Base-by-base conservation (phyloP, 53 echinoderm and acorn worm species). In the Apostichopus leukothele region DNA sequence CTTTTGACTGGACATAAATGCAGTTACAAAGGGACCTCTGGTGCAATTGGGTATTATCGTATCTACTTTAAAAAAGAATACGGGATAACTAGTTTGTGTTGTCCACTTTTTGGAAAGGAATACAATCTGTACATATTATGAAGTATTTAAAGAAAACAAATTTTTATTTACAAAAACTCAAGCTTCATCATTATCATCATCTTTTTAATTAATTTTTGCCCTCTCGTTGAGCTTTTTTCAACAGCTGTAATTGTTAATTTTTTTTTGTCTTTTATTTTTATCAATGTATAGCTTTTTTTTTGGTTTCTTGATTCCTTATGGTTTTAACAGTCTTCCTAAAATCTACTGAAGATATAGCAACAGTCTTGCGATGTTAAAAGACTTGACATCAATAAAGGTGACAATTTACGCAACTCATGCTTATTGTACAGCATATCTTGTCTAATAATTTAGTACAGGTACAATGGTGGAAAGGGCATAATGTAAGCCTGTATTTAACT, bases 11-110 rank as follows among this genome's bases (percentile, higher is more conserved):
- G 54, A 59, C 59, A 22, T 11, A 53, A 81, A 81, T 22, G 23
- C 59, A 39, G 39, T 76, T 51, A 81, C 81, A 52, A 39, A 54
- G 81, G 81, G 81, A 81, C 81, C 81, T 54, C 22, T 81, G 54
- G 81, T 81, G 81, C 81, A 81, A 81, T 81, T 81, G 81, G 81
- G 81, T 20, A 59, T 54, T 59, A 81, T 71, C 20, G 18, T 71
- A 16, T 22, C 51, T n/a, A 59, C 57, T 20, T 21, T 11, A n/a
- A 81, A 55, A 81, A 9, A 53, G 53, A 53, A 81, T 50, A 79
- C 79, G 39, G 79, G 51, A 26, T 16, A 19, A 77, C 51, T n/a
- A 19, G 19, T 79, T 52, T 18, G 5, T 79, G 52, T 79, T 11
- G 51, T 39, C 39, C 39, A 39, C 39, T 39, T 39, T 9, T 21